Base-by-base conservation (phyloP, 2,888 invertebrate genomes). In the Argynnis bischoffii region DNA sequence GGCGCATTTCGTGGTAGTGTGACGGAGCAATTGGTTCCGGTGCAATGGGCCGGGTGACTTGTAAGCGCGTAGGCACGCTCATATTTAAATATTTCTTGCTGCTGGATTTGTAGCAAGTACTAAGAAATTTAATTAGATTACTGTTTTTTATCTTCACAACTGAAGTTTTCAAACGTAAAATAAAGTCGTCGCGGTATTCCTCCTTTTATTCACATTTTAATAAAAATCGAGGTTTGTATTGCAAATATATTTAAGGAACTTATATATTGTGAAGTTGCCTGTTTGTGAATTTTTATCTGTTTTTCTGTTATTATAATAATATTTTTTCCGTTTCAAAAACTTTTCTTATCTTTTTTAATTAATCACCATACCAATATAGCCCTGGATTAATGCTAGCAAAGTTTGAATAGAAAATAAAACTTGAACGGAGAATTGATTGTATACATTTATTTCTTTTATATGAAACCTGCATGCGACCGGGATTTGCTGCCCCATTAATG, bases 11-110 rank as follows among this genome's bases (percentile, higher is more conserved):
- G 86, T 86, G 76, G 83, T 83, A 79, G 85, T 87, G 87, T 90
- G 90, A 89, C 90, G 84, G 79, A 91, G 78, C 86, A 81, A 92
- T 92, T 85, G 82, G 91, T 88, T 88, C 82, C 88, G 84, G 85
- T 81, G 83, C 85, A 81, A 83, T 79, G 76, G 80, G 78, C 81
- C 75, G 74, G 72, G 76, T 76, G 76, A 76, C 76, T 75, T 73
- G 77, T 77, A 73, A 78, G 85, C 89, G 90, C 91, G 90, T 90
- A 90, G 90, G 89, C 87, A 11, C 86, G 86, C 81, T 87, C 81
- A 76, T 87, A 88, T 86, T 86, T 87, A 86, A 85, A 79, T 78
- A 81, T 85, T 89, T 88, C 87, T 88, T 86, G 83, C 82, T 81
- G 69, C 81, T 74, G 79, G 79, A 84, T 86, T 85, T 86, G 47